Percentiles rank a stretch among this genome's conserved stretches.
Conservation (phyloP, 2,113 vertebrate species). For the Anolis carolinensis region DNA sequence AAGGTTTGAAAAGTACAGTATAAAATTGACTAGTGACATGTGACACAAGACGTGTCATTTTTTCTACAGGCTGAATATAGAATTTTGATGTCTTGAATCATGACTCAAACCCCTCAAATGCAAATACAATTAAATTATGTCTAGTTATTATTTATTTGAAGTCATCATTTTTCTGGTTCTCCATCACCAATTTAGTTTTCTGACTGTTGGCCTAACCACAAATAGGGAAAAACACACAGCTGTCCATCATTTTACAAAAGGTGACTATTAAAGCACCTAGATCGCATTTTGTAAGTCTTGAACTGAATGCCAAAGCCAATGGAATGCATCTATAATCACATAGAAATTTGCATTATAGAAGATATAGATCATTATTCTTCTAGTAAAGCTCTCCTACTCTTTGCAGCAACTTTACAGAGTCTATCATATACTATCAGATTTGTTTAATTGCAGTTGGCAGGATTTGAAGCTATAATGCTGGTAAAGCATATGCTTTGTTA, state of each 20-base stretch:
- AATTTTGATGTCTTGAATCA: constrained; percentile 63
- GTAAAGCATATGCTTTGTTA: too few relatives aligned
- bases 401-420: too few relatives aligned
- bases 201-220: constrained; percentile 55
- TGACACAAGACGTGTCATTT: constrained; percentile 66
- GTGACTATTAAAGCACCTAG: constrained; percentile 34
- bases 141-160: constrained; percentile 43
- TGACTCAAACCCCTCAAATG: constrained; percentile 56
- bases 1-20: constrained; percentile 72
- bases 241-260: constrained; percentile 46
- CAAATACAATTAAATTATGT: constrained; percentile 60
- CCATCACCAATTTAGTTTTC: constrained; percentile 44
- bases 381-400: background rate
- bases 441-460: too few relatives aligned
- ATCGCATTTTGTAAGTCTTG: background rate
- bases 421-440: too few relatives aligned
- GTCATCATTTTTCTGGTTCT: constrained; percentile 42
- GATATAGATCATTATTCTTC: too few relatives aligned
- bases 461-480: too few relatives aligned
- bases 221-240: fast-evolving
- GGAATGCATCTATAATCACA: background rate
- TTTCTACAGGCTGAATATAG: constrained; percentile 60
- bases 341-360: background rate
- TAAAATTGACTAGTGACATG: constrained; percentile 69
- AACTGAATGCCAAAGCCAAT: background rate